Evolutionary conservation across 2,113 vertebrate species (phyloP).

Genomic region (Micromys minutus): DNA sequence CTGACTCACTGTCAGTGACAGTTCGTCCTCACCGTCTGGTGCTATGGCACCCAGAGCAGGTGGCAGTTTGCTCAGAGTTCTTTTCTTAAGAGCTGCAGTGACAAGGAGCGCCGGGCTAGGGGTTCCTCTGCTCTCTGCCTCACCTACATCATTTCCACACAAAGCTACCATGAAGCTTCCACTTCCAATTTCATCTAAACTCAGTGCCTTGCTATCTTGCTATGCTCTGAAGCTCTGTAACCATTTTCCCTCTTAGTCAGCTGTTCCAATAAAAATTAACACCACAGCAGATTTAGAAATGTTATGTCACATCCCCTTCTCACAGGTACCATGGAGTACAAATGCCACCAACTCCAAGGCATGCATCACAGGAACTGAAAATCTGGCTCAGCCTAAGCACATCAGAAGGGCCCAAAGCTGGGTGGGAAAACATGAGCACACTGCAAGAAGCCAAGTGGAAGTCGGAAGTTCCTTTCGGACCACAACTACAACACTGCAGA

Average conservation of each 20-base stretch:
- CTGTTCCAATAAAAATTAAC: conserved; percentile 20
- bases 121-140: too few relatives aligned
- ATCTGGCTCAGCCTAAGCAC: neutral
- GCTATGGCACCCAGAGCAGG: neutral
- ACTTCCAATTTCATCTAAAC: neutral
- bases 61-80: neutral
- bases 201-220: neutral
- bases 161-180: neutral
- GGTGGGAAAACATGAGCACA: neutral
- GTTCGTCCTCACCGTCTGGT: neutral
- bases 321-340: neutral
- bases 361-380: neutral
- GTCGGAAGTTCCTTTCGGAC: neutral
- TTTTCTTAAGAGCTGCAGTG: too few relatives aligned
- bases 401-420: neutral
- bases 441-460: neutral
- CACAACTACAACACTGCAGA: neutral
- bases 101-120: neutral
- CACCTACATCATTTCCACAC: neutral
- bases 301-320: neutral
- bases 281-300: neutral
- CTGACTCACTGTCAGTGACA: neutral
- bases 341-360: neutral
- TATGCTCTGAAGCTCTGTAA: neutral
- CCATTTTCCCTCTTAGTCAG: neutral